phyloP scores from a whole-genome alignment of 1,140 invertebrate species.

The Mactra quadrangularis region DNA sequence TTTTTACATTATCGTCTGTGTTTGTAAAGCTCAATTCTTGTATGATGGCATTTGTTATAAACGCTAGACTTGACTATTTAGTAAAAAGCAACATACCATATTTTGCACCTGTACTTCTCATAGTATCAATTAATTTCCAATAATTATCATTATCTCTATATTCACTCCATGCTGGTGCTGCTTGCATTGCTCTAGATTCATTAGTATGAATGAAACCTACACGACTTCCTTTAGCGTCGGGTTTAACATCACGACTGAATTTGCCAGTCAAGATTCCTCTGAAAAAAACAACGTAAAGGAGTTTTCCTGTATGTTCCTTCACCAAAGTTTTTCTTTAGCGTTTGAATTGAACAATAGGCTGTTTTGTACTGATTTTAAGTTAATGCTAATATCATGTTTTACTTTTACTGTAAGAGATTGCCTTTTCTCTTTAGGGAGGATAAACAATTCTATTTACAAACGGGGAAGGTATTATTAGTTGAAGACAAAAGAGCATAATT shows the following conservation, averaged over 20 bases:
- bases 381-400: no score
- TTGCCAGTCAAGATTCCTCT: constrained; percentile 67
- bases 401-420: no score
- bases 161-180: constrained; percentile 66
- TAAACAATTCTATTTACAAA: no score
- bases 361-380: no score
- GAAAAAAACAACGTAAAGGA: no score
- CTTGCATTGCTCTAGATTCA: constrained; percentile 61
- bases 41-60: neutral
- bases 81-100: constrained; percentile 41
- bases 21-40: neutral
- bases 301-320: no score
- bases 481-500: no score
- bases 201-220: constrained; percentile 61
- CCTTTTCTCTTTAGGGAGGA: no score
- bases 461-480: no score
- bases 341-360: no score
- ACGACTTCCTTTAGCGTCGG: constrained; percentile 47
- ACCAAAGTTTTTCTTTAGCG: no score
- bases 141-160: constrained; percentile 57
- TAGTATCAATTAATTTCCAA: constrained; percentile 61
- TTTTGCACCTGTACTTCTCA: constrained; percentile 51
- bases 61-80: neutral
- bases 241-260: constrained; percentile 57
- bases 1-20: no score